Conservation (phyloP, 1,140 invertebrate species). For the Paralvinella palmiformis region DNA sequence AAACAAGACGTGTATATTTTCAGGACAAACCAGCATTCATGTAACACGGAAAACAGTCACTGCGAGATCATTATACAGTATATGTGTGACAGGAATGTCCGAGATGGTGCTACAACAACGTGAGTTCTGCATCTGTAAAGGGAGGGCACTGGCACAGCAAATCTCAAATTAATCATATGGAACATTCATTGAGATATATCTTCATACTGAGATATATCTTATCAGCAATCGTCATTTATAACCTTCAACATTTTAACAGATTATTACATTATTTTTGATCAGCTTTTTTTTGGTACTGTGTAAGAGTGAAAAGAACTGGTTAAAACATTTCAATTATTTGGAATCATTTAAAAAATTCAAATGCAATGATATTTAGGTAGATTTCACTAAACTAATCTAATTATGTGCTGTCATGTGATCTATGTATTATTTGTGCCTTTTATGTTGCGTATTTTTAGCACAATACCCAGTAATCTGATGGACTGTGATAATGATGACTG, state of each 20-base stretch:
- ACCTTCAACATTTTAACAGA: too few species aligned
- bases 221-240: too few species aligned
- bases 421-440: not conserved
- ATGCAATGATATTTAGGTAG: not conserved
- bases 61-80: constrained; percentile 44
- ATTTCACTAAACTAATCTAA: not conserved
- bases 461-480: constrained; percentile 30
- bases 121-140: too few species aligned
- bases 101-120: constrained; percentile 37
- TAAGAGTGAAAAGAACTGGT: too few species aligned
- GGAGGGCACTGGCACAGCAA: not conserved
- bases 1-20: constrained; percentile 9
- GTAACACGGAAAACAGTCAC: constrained; percentile 31
- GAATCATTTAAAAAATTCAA: not conserved
- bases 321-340: not conserved
- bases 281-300: too few species aligned
- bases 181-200: not conserved
- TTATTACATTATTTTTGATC: too few species aligned
- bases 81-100: constrained; percentile 35
- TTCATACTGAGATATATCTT: too few species aligned
- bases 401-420: not conserved
- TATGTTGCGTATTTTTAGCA: constrained; percentile 27
- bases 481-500: constrained; percentile 37
- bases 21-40: constrained; percentile 46
- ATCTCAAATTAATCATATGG: not conserved